Evolutionary conservation across 2,797 vertebrate genomes (phyloP), one percentile per base, ranked within the genome.

Genomic region (Streptopelia turtur): DNA sequence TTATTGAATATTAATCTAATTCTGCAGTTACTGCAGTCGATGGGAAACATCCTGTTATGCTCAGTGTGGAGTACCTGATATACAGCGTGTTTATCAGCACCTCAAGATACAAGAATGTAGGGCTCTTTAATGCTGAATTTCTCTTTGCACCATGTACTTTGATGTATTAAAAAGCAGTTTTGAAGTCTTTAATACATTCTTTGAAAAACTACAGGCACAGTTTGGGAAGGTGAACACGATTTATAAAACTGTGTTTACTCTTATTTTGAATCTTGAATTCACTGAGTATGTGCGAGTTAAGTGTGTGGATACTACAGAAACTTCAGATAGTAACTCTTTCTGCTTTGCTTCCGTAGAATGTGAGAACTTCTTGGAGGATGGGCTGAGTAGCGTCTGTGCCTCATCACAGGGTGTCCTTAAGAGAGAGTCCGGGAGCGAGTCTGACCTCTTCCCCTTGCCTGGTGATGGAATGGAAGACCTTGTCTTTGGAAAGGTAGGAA

Each of bases 401-500:
- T 96, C 98, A 1, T 98, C 98, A 16, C 95, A 97, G 76, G 63
- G 84, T 10, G 37, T 71, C 39, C 79, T 98, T 66, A 98, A 98
- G 95, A 97, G 97, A 94, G 98, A 98, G 79, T 98, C 98, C 0
- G 97, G 98, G 83, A 99, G 98, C 0, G 98, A 99, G 91, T 97
- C 98, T 4, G 99, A 99, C 74, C 98, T 98, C 91, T 98, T 98
- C 72, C 97, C 98, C 69, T 94, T 98, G 30, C 95, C 98, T 47
- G 80, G 97, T 27, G 98, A 99, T 90, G 97, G 98, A 1, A 98
- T 98, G 97, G 98, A 98, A 69, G 98, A 99, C 89, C 94, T 97
- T 72, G 74, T 98, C 96, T 99, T 99, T 95, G 97, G 97, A 96
- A 99, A 99, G 99, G 99, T 99, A 98, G 82, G 90, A 74, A 85